phyloP scores from a whole-genome alignment of 1,140 invertebrate species.

The Meloidogyne hapla region DNA sequence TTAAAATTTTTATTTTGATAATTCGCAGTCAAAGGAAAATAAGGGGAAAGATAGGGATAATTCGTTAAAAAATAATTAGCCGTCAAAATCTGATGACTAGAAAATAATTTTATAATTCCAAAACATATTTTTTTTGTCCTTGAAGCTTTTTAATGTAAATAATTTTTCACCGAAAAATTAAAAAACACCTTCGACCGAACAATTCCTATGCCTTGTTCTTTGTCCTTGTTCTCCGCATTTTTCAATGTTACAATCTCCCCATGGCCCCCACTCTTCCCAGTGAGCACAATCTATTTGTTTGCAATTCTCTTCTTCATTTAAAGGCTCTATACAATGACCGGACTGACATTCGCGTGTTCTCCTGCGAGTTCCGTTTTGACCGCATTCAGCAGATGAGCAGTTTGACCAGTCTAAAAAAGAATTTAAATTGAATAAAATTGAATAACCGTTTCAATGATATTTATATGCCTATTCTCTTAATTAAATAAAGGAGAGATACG shows the following conservation, averaged over 20 bases:
- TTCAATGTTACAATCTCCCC: constrained; percentile 48
- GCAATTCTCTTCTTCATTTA: constrained; percentile 7
- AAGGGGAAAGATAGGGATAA: too few species aligned
- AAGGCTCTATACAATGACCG: neutral
- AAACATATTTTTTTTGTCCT: too few species aligned
- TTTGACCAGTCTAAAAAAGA: neutral
- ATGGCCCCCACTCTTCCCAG: constrained; percentile 42
- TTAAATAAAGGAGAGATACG: too few species aligned
- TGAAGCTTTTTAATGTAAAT: too few species aligned
- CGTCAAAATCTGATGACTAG: neutral
- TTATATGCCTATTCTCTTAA: too few species aligned
- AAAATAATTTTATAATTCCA: neutral
- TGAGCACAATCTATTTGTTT: neutral
- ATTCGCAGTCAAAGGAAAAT: too few species aligned
- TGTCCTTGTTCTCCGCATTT: constrained; percentile 35
- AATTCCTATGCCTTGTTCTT: constrained; percentile 22
- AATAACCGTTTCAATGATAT: too few species aligned
- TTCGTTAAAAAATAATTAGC: too few species aligned
- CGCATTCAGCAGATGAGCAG: neutral
- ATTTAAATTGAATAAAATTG: too few species aligned
- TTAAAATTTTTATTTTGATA: too few species aligned
- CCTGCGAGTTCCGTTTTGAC: constrained; percentile 16
- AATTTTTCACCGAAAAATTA: too few species aligned
- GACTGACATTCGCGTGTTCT: constrained; percentile 18
- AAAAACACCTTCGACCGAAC: constrained; percentile 6